These are phyloP conservation scores for Aspidoscelis tigris DNA, from an alignment of 2,113 vertebrate genomes.

Conservation along the genomic window DNA sequence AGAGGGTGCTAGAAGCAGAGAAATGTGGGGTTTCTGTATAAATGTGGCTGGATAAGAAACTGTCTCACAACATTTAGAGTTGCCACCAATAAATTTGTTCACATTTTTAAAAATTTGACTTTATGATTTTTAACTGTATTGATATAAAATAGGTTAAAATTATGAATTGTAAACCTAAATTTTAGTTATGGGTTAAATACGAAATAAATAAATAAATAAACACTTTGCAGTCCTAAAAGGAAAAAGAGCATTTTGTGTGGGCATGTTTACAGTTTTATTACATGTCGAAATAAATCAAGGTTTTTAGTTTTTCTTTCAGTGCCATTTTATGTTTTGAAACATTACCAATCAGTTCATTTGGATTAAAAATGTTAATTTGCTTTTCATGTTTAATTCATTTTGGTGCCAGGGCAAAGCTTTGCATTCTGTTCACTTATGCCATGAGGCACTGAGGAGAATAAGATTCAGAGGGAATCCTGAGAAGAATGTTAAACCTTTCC, in stretches of 20 bases:
- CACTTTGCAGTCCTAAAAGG: not conserved
- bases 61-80: constrained; percentile 20
- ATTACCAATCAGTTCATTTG: not conserved
- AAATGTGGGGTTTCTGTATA: constrained; percentile 52
- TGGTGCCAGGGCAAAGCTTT: not conserved
- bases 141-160: constrained; percentile 15
- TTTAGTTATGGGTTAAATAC: not conserved
- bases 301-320: not conserved
- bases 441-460: not conserved
- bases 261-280: not conserved
- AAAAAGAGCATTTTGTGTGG: not conserved
- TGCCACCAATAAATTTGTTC: not conserved
- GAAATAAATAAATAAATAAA: not conserved
- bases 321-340: not conserved
- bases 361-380: not conserved
- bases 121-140: constrained; percentile 38
- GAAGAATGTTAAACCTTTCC: not conserved
- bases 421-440: not conserved
- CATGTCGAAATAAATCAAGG: not conserved
- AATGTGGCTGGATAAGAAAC: constrained; percentile 41
- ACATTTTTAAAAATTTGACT: constrained; percentile 21
- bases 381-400: not conserved
- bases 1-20: constrained; percentile 83
- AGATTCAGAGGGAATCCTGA: not conserved
- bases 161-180: not conserved